A percentile compares a stretch with the other conserved stretches of the same genome.
These are phyloP conservation scores for Aphis craccivora DNA, from an alignment of 1,140 invertebrate species.

Conservation along the genomic window DNA sequence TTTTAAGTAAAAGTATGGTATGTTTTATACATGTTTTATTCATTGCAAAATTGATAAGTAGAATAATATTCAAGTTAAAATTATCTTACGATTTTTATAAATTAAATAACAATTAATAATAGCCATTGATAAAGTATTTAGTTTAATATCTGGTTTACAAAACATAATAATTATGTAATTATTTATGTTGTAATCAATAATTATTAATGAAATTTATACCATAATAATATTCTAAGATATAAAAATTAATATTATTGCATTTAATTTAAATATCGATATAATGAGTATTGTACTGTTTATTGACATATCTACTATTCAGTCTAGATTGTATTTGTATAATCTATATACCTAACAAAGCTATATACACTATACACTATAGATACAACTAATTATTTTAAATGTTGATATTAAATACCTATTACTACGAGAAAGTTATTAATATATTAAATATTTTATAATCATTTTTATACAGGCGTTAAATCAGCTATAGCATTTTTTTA, in stretches of 20 bases:
- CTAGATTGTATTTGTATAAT: background rate
- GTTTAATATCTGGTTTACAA: background rate
- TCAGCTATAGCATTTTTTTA: background rate
- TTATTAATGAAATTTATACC: background rate
- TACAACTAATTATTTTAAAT: background rate
- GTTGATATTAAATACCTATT: background rate
- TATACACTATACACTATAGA: background rate
- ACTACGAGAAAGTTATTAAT: background rate
- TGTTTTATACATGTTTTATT: background rate
- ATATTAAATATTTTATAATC: background rate
- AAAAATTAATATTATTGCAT: background rate
- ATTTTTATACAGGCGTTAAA: background rate
- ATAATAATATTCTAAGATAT: background rate
- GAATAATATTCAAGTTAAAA: background rate
- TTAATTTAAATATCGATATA: background rate
- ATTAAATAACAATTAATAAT: background rate
- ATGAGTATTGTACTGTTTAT: background rate
- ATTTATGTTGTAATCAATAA: conserved; percentile 6
- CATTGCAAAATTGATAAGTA: background rate
- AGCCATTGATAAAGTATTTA: background rate
- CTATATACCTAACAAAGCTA: background rate
- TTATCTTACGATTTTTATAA: background rate
- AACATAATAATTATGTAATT: conserved; percentile 27
- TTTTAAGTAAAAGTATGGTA: background rate
- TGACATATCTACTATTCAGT: background rate